phyloP scores from a whole-genome alignment of 2,797 vertebrate species.

The Sebastes oblongus region DNA sequence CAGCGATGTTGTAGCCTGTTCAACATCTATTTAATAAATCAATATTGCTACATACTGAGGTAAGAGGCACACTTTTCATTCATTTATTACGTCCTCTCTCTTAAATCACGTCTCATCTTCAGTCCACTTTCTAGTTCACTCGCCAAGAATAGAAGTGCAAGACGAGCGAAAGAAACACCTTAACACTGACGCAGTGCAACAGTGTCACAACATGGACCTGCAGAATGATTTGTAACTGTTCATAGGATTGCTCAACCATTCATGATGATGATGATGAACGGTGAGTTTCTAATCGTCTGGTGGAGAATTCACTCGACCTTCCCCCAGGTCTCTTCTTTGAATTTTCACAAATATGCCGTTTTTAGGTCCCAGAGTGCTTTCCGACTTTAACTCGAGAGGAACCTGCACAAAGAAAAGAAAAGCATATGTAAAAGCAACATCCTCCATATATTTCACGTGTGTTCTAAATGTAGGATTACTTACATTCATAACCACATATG shows the following conservation, averaged over 20 bases:
- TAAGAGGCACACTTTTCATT: too few relatives aligned
- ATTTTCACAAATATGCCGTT: slow-evolving; percentile 88
- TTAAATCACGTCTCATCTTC: neutral
- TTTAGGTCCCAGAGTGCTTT: slow-evolving; percentile 87
- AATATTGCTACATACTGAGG: too few relatives aligned
- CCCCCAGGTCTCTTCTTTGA: slow-evolving; percentile 45
- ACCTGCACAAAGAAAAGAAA: slow-evolving; percentile 74
- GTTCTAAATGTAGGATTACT: neutral
- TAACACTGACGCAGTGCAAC: neutral
- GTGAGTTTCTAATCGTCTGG: neutral
- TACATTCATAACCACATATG: neutral
- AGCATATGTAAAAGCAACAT: neutral
- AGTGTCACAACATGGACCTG: neutral
- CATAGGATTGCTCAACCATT: neutral
- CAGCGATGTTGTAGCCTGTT: neutral
- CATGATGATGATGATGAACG: neutral
- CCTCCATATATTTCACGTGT: neutral
- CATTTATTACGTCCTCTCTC: neutral
- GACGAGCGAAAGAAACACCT: neutral
- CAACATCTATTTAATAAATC: too few relatives aligned
- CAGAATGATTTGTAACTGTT: neutral
- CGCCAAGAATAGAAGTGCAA: neutral
- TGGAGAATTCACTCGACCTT: neutral
- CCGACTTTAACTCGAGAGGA: slow-evolving; percentile 89
- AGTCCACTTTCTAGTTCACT: neutral